Evolutionary conservation across 37 sponge, comb jelly and placozoan species (phyloP), one percentile per base, ranked within the genome.

Genomic region (Spongilla lacustris): DNA sequence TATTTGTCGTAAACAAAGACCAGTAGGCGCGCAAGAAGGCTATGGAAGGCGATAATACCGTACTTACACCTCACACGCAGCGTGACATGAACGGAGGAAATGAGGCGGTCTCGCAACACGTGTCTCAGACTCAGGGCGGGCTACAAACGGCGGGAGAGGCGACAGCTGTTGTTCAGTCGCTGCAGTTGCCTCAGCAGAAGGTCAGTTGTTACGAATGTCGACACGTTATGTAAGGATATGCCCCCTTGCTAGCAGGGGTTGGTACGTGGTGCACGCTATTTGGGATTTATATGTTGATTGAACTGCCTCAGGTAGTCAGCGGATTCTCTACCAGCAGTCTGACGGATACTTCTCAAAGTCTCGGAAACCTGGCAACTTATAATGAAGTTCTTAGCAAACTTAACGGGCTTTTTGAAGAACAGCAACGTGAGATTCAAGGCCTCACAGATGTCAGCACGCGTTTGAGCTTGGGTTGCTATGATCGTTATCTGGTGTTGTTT

Each of bases 361-460:
- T 73, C 35, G 30, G 73, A 73, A 73, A 33, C 35, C 13, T 34
- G 11, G 58, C 58, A 58, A 58, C 58, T 30, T 79, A 82, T 48
- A 82, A 69, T 11, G 83, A 82, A 36, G 69, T 76, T 19, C n/a
- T 83, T 14, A 68, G 48, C 28, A 38, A 69, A 46, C 83, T 88
- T 50, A 76, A 82, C 69, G 75, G 69, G 0, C 34, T 88, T 49
- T 88, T 83, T 78, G 68, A 38, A 1, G 83, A 83, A 34, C 83
- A 88, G 77, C 75, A 67, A 30, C 67, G 23, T 10, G 71, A 69
- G 24, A 77, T 88, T 26, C 70, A 76, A 28, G 38, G 37, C 23
- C 31, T 88, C 68, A 83, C 83, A n/a, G 83, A 82, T 88, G 89
- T 88, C 68, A 17, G 88, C 80, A 0, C 2, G 11, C 37, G 33